These are phyloP conservation scores for Cylas formicarius DNA, from an alignment of 1,140 invertebrate genomes.

Conservation along the genomic window DNA sequence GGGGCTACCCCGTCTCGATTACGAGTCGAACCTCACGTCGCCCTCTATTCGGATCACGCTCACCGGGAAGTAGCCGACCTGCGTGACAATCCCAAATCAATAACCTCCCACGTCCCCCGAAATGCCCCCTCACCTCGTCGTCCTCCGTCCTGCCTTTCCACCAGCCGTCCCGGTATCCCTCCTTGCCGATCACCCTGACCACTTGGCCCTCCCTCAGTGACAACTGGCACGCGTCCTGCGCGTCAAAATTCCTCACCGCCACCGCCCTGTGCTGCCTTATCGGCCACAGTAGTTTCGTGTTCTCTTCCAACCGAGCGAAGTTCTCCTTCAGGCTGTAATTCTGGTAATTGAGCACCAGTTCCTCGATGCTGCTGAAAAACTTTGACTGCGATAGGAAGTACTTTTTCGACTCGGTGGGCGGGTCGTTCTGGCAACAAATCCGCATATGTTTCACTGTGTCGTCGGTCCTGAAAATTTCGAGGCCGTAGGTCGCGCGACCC, in stretches of 20 bases:
- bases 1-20: too few relatives aligned
- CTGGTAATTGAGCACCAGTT: slow-evolving; percentile 86
- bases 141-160: slow-evolving; percentile 31
- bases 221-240: slow-evolving; percentile 68
- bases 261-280: slow-evolving; percentile 65
- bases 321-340: slow-evolving; percentile 81
- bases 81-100: slow-evolving; percentile 31
- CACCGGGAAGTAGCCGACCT: slow-evolving; percentile 28
- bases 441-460: slow-evolving; percentile 88
- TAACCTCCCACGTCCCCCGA: slow-evolving; percentile 37
- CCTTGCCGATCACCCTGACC: slow-evolving; percentile 44
- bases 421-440: slow-evolving; percentile 56
- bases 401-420: slow-evolving; percentile 40
- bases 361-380: slow-evolving; percentile 82
- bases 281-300: slow-evolving; percentile 68
- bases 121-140: slow-evolving; percentile 25
- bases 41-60: slow-evolving; percentile 24
- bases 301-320: slow-evolving; percentile 57
- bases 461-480: slow-evolving; percentile 61
- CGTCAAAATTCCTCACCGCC: slow-evolving; percentile 68
- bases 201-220: slow-evolving; percentile 68
- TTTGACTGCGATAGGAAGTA: slow-evolving; percentile 84
- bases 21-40: slow-evolving; percentile 23
- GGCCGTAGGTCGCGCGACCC: slow-evolving; percentile 5
- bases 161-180: slow-evolving; percentile 36